phyloP scores from a whole-genome alignment of 2,888 invertebrate genomes.

The Eumacrocentrus americanus region DNA sequence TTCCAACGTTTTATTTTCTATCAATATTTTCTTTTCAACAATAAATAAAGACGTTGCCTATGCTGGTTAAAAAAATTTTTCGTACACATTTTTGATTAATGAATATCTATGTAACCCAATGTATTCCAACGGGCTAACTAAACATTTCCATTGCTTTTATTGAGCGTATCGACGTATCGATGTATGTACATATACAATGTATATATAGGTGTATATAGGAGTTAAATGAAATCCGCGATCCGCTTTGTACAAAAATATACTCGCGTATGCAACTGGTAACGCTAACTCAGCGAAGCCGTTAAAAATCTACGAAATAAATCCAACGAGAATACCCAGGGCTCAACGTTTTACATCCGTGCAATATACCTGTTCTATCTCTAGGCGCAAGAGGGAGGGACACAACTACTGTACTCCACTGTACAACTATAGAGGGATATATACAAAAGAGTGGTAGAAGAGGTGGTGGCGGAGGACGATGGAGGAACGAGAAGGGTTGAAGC shows the following conservation, averaged over 20 bases:
- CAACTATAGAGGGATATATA: background rate
- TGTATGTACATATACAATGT: background rate
- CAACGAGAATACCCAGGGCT: slow-evolving; percentile 23
- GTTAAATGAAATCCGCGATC: slow-evolving; percentile 1
- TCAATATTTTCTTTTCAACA: no score
- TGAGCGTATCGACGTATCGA: background rate
- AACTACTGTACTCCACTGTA: background rate
- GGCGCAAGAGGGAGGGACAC: slow-evolving; percentile 4
- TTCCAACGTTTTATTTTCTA: no score
- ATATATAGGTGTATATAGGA: background rate
- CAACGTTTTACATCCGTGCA: slow-evolving; percentile 18
- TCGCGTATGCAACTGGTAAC: slow-evolving; percentile 7
- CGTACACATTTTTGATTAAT: background rate
- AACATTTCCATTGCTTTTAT: background rate
- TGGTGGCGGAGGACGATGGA: background rate
- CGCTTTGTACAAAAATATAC: slow-evolving; percentile 12
- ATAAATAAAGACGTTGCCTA: no score
- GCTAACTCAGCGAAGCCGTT: slow-evolving; percentile 9
- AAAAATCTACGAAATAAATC: slow-evolving; percentile 18
- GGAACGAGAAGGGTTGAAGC: slow-evolving; percentile 2
- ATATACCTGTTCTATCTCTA: slow-evolving; percentile 19
- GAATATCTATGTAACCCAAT: background rate
- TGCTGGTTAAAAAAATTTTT: background rate
- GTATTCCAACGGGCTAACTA: background rate
- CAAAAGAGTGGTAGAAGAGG: background rate